These are phyloP conservation scores for Torymus texanus DNA, from an alignment of 2,888 invertebrate genomes.

Conservation along the genomic window DNA sequence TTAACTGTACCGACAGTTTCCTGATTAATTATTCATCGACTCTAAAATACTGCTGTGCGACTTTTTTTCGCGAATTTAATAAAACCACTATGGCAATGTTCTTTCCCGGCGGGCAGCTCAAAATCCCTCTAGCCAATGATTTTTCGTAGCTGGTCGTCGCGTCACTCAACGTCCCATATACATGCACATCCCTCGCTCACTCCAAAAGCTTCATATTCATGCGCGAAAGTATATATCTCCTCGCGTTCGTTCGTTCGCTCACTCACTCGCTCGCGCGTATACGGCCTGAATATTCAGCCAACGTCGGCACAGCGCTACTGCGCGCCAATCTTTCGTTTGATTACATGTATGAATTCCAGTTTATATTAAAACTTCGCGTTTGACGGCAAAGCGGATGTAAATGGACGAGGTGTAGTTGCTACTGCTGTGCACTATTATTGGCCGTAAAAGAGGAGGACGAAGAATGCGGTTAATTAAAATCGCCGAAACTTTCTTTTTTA, in stretches of 20 bases:
- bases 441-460: background rate
- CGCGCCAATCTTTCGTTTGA: conserved; percentile 32
- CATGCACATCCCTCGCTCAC: background rate
- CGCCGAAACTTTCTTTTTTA: conserved; percentile 32
- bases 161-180: background rate
- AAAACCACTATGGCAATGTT: too few species aligned
- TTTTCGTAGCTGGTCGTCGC: too few species aligned
- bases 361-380: conserved; percentile 29
- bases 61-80: too few species aligned
- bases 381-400: background rate
- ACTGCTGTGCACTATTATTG: too few species aligned
- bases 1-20: too few species aligned
- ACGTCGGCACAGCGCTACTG: background rate
- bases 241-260: too few species aligned
- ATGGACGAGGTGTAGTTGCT: background rate
- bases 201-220: conserved; percentile 33
- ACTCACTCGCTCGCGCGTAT: too few species aligned
- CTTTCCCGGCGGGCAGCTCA: too few species aligned
- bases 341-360: conserved; percentile 32
- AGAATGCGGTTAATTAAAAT: conserved; percentile 49
- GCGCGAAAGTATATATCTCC: conserved; percentile 10
- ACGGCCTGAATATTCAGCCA: conserved; percentile 30
- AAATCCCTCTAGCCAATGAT: too few species aligned
- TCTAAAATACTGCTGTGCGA: too few species aligned
- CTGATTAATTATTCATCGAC: too few species aligned